Evolutionary conservation across 2,797 vertebrate genomes (phyloP), one percentile per base, ranked within the genome.

Genomic region (Hemitrygon akajei): DNA sequence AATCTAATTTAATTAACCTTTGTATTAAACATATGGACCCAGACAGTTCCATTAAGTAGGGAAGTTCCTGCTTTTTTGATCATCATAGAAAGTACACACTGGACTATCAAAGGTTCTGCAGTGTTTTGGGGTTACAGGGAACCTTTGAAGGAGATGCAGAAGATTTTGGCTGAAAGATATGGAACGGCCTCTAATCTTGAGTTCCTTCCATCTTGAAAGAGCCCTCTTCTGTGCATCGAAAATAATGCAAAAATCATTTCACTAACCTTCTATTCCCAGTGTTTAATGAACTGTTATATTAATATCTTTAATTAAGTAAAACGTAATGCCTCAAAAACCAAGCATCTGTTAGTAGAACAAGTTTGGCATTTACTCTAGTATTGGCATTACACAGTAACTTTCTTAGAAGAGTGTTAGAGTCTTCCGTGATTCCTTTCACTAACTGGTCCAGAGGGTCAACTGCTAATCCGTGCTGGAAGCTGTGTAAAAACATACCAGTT

Each of bases 1-100:
- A 93, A 93, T 93, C 47, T 93, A 76, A 93, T 93, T 93, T 93
- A 93, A 93, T 93, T 93, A 93, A 93, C 69, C 69, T 93, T 93
- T 75, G 11, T 56, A 47, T 75, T 22, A 71, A 75, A 69, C 91
- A 92, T 75, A 75, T 92, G 91, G 91, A 56, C 69, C 22, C 22
- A 40, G 76, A 56, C 58, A 76, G 91, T n/a, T 47, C 69, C 63
- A 89, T 76, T 56, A 16, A 75, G 76, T 76, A 27, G 71, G 91
- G 47, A 93, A 18, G 69, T 93, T 76, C 73, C 69, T 92, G 9
- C 37, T 84, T 82, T 69, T 66, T 93, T 71, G 73, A 76, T 40
- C 16, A 93, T 58, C 40, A 71, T 40, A 73, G 66, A n/a, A 18
- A 76, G 27, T 71, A 47, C 1, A 76, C 75, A 14, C 25, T 1